Percentiles rank a stretch among this genome's conserved stretches.
Conservation (phyloP, 2,113 vertebrate species). For the Nibea coibor region DNA sequence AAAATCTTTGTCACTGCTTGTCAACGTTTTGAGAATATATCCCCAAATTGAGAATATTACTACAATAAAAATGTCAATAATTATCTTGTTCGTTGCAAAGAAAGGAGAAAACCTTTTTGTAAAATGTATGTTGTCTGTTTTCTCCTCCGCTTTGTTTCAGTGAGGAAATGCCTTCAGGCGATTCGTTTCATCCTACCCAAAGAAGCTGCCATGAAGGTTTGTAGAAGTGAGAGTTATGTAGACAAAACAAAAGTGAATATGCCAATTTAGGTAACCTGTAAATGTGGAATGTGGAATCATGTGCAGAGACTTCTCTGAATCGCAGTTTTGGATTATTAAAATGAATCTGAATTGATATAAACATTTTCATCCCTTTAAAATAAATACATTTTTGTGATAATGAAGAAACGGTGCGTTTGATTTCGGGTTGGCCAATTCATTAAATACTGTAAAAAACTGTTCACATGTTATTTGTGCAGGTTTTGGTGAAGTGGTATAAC, state of each 20-base stretch:
- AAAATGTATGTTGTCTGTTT: background rate
- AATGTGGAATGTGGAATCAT: background rate
- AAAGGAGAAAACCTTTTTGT: background rate
- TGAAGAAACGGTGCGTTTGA: background rate
- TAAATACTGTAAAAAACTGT: background rate
- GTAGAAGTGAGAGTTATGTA: background rate
- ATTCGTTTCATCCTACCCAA: constrained; percentile 93
- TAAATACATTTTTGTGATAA: background rate
- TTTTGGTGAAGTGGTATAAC: constrained; percentile 96
- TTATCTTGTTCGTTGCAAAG: background rate
- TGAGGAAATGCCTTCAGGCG: constrained; percentile 93
- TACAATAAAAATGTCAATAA: background rate
- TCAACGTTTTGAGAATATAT: no score
- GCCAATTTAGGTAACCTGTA: background rate
- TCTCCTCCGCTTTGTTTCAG: constrained; percentile 73
- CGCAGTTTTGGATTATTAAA: background rate
- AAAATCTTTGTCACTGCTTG: background rate
- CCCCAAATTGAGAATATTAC: background rate
- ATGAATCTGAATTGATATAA: background rate
- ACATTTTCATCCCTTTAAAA: background rate
- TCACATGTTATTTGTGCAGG: constrained; percentile 44
- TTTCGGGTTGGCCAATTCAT: background rate
- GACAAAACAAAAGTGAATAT: background rate
- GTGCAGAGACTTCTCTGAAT: background rate
- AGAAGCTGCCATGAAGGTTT: constrained; percentile 92